phyloP scores from a whole-genome alignment of 2,797 vertebrate species.

The Pitangus sulphuratus region DNA sequence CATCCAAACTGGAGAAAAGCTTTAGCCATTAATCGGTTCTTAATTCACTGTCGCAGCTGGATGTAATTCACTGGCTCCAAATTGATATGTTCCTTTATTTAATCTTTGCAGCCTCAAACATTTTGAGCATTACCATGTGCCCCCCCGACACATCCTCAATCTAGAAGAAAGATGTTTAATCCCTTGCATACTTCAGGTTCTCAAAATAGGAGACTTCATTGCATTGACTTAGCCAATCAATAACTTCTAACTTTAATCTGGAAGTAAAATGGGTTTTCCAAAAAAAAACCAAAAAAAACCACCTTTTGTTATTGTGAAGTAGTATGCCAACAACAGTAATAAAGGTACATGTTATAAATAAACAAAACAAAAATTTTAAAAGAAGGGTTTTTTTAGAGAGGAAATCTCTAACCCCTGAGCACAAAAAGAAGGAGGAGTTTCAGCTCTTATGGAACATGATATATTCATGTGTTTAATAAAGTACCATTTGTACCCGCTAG shows the following conservation, averaged over 20 bases:
- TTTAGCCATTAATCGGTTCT: conserved; percentile 86
- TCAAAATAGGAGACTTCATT: conserved; percentile 71
- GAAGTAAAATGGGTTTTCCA: conserved; percentile 69
- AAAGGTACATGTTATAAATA: neutral
- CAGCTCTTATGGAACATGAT: neutral
- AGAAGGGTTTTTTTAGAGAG: neutral
- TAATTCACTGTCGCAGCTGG: conserved; percentile 87
- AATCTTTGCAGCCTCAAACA: conserved; percentile 83
- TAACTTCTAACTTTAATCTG: conserved; percentile 72
- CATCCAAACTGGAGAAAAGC: conserved; percentile 86
- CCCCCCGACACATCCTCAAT: conserved; percentile 16
- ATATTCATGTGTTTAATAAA: neutral
- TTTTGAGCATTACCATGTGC: conserved; percentile 79
- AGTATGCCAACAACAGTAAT: conserved; percentile 28
- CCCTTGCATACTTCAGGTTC: conserved; percentile 73
- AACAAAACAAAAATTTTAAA: neutral
- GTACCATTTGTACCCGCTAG: neutral
- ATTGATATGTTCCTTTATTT: conserved; percentile 86
- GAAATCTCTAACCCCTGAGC: neutral
- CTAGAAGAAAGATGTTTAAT: conserved; percentile 75
- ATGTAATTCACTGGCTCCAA: conserved; percentile 85
- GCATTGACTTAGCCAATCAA: conserved; percentile 66
- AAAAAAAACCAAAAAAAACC: conserved; percentile 38
- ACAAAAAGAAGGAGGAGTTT: neutral
- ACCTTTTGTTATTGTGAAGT: conserved; percentile 24